Evolutionary conservation across 2,888 invertebrate species (phyloP).

Genomic region (Scelioninae gen. 1): DNA sequence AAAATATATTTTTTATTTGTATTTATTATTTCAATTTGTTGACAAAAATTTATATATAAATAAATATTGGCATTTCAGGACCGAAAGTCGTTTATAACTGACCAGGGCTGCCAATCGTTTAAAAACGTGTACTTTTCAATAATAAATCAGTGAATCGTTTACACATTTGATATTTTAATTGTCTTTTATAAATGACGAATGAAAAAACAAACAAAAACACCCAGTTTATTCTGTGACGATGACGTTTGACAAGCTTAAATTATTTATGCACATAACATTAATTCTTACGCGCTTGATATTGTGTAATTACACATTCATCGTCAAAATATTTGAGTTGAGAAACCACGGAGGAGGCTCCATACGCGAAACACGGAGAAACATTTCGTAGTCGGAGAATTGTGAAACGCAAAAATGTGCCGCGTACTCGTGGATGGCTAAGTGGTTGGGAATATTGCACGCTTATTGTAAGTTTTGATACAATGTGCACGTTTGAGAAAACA

Average conservation of each 20-base stretch:
- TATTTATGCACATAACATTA: conserved; percentile 44
- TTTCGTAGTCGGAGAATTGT: conserved; percentile 50
- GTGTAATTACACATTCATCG: conserved; percentile 43
- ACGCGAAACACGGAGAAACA: conserved; percentile 34
- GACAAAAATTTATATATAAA: too few relatives aligned
- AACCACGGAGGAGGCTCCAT: conserved; percentile 35
- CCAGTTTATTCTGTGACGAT: not conserved
- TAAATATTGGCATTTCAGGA: too few relatives aligned
- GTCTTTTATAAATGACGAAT: too few relatives aligned
- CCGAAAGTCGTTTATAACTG: too few relatives aligned
- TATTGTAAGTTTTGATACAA: conserved; percentile 53
- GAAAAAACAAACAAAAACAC: not conserved
- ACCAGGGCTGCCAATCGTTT: too few relatives aligned
- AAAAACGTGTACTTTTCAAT: too few relatives aligned
- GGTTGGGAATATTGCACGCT: conserved; percentile 58
- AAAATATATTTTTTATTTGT: too few relatives aligned
- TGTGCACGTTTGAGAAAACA: conserved; percentile 54
- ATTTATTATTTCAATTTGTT: too few relatives aligned
- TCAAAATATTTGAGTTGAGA: conserved; percentile 60
- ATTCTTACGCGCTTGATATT: conserved; percentile 37
- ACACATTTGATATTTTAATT: too few relatives aligned
- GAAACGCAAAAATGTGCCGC: conserved; percentile 57
- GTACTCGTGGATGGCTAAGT: conserved; percentile 32
- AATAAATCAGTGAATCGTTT: too few relatives aligned
- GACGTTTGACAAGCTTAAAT: conserved; percentile 5